phyloP scores from a whole-genome alignment of 2,113 vertebrate species.

The Ptilorrhoa leucosticta region DNA sequence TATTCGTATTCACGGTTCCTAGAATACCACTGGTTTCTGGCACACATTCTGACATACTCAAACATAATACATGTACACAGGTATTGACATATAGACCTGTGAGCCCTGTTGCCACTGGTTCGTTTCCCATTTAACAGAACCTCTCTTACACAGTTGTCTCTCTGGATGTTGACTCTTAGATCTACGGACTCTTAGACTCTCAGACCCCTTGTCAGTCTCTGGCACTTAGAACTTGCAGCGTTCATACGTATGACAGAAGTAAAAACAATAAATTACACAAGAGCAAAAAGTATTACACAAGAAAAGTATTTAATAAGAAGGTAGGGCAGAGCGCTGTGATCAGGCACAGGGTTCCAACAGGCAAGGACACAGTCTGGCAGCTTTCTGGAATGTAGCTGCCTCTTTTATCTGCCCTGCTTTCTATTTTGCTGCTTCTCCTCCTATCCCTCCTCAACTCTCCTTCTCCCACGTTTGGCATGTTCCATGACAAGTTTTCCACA shows the following conservation, averaged over 20 bases:
- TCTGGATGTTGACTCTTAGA: not conserved
- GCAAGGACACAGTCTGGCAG: accelerated
- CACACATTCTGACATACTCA: not conserved
- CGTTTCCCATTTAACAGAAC: not conserved
- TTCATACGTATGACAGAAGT: not conserved
- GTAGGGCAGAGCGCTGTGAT: not conserved
- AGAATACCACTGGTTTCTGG: accelerated
- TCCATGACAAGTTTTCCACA: not conserved
- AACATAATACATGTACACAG: not conserved
- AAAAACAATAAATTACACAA: not conserved
- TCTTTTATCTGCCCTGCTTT: not conserved
- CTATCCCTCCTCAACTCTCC: not conserved
- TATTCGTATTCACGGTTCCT: not conserved
- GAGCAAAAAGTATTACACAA: not conserved
- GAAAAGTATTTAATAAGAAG: not conserved
- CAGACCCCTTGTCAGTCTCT: not conserved
- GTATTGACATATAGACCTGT: accelerated
- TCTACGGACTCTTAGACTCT: accelerated
- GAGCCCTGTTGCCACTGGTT: not conserved
- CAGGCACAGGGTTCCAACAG: not conserved
- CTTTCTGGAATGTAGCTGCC: accelerated
- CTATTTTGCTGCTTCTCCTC: not conserved
- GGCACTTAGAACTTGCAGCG: not conserved
- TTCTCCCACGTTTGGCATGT: accelerated
- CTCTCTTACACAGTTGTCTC: accelerated